Percentiles rank a stretch among this genome's conserved stretches.
Conservation (phyloP, 2,888 invertebrate species). For the Syritta pipiens region DNA sequence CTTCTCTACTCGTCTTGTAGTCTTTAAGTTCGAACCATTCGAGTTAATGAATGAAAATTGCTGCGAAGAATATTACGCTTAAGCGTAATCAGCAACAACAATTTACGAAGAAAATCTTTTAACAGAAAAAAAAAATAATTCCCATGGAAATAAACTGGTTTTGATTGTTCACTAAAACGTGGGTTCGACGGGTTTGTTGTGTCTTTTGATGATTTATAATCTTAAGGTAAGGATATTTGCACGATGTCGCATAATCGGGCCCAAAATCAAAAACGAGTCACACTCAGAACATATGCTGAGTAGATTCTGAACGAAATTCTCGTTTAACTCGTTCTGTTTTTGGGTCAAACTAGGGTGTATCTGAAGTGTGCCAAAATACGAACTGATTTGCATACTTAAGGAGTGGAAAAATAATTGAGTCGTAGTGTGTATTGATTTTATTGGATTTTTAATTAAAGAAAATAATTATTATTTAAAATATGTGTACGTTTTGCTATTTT, state of each 20-base stretch:
- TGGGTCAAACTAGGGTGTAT: conserved; percentile 21
- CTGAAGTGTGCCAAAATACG: conserved; percentile 20
- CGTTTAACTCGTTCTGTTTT: conserved; percentile 25
- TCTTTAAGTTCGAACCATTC: conserved; percentile 2
- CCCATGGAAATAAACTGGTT: conserved; percentile 9
- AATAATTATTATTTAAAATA: conserved; percentile 1
- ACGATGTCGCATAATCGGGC: conserved; percentile 1
- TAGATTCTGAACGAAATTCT: conserved; percentile 9
- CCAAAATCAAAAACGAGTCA: no score
- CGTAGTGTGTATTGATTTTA: conserved; percentile 9
- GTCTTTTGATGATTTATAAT: conserved; percentile 2
- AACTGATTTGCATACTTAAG: conserved; percentile 26
- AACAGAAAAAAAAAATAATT: not conserved
- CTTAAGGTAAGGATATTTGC: not conserved
- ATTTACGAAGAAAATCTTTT: not conserved
- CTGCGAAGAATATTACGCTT: conserved; percentile 11
- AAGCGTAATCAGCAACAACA: conserved; percentile 3
- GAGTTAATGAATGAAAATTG: conserved; percentile 22
- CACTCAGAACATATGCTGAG: no score
- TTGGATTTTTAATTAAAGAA: conserved; percentile 12
- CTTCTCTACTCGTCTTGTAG: not conserved
- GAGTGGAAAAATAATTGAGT: conserved; percentile 6
- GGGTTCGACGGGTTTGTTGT: no score
- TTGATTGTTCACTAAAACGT: not conserved
- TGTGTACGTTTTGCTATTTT: not conserved